A percentile compares a stretch with the other conserved stretches of the same genome.
These are phyloP conservation scores for Trachelus tabidus DNA, from an alignment of 2,888 invertebrate species.

Conservation along the genomic window DNA sequence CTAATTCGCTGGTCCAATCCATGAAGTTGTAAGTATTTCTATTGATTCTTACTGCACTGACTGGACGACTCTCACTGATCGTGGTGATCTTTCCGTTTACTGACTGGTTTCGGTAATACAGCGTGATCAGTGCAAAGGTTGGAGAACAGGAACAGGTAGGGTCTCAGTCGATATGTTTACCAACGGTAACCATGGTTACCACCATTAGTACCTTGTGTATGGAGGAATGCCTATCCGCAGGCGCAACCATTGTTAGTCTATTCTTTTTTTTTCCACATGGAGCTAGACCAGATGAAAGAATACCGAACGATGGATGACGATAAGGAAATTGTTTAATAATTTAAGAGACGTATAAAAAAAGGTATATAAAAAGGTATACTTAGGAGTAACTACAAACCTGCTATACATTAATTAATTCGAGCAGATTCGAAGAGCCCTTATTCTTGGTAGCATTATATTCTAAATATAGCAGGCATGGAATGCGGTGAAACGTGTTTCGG, in stretches of 20 bases:
- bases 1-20: slow-evolving; percentile 54
- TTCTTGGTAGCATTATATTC: neutral
- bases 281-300: neutral
- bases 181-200: slow-evolving; percentile 56
- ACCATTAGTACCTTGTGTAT: neutral
- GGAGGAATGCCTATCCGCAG: neutral
- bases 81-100: neutral
- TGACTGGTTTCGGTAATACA: neutral
- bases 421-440: neutral
- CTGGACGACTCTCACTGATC: neutral
- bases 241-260: neutral
- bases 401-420: neutral
- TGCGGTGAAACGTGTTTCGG: slow-evolving; percentile 43
- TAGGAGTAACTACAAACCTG: too few species aligned
- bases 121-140: neutral
- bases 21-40: slow-evolving; percentile 22
- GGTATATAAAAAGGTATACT: neutral
- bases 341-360: neutral
- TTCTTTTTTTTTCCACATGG: neutral
- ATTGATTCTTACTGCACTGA: neutral
- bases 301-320: neutral
- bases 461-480: slow-evolving; percentile 34
- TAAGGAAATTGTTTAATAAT: neutral
- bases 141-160: neutral
- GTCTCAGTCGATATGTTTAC: slow-evolving; percentile 37